These are phyloP conservation scores for Gisinianus flammeolus DNA, from an alignment of 2,888 invertebrate species.

Conservation along the genomic window DNA sequence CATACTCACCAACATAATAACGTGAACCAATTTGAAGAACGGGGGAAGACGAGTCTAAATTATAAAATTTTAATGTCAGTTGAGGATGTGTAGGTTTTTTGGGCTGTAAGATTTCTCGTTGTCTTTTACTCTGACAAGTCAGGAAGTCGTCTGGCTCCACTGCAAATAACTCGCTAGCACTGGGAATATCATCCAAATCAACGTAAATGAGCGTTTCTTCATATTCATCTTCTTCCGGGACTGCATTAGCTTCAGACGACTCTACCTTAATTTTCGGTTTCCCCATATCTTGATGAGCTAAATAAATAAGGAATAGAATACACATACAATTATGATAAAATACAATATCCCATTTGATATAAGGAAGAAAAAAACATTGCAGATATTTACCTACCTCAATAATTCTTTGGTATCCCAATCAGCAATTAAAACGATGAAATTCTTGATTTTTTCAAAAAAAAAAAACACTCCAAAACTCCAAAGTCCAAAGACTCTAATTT, in stretches of 20 bases:
- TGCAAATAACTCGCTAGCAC: constrained; percentile 50
- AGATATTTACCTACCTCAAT: no score
- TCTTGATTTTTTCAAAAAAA: no score
- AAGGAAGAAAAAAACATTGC: no score
- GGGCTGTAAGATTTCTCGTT: constrained; percentile 26
- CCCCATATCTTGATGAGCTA: neutral
- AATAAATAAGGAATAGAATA: no score
- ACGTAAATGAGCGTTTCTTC: constrained; percentile 54
- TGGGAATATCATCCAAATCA: constrained; percentile 56
- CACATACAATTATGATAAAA: no score
- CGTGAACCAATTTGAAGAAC: constrained; percentile 49
- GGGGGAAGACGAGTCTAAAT: constrained; percentile 51
- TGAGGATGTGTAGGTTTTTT: constrained; percentile 42
- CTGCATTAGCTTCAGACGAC: neutral
- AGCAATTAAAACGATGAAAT: no score
- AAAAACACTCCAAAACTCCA: no score
- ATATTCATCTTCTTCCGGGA: constrained; percentile 48
- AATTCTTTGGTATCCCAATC: no score
- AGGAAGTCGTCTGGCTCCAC: constrained; percentile 50
- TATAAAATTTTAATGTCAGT: constrained; percentile 48
- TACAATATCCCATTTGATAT: no score
- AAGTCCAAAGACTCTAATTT: no score
- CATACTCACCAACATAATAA: constrained; percentile 50
- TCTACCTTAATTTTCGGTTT: neutral
- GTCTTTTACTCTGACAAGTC: constrained; percentile 25